Conservation (phyloP, 2,888 invertebrate species). For the Amphipyra berbera region DNA sequence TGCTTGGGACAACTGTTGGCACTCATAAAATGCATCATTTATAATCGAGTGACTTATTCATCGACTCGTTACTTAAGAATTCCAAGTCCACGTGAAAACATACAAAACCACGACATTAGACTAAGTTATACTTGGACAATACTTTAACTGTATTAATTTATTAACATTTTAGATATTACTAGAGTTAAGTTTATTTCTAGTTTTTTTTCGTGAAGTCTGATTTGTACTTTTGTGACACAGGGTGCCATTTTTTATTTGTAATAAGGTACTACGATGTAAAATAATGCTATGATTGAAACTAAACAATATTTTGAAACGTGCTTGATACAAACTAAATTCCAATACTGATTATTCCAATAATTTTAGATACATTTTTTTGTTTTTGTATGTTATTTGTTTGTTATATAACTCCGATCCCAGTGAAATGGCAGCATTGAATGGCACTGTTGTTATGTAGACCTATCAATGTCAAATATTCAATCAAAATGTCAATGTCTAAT, state of each 20-base stretch:
- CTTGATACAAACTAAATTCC: not conserved
- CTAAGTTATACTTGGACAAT: conserved; percentile 41
- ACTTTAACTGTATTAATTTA: conserved; percentile 68
- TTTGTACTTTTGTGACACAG: conserved; percentile 70
- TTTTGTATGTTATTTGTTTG: too few relatives aligned
- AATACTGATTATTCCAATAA: too few relatives aligned
- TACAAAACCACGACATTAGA: conserved; percentile 47
- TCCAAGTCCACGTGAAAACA: conserved; percentile 6
- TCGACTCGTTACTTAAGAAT: conserved; percentile 39
- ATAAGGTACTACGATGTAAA: conserved; percentile 19
- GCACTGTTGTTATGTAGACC: too few relatives aligned
- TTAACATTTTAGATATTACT: conserved; percentile 62
- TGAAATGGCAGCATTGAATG: too few relatives aligned
- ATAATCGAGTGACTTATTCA: conserved; percentile 29
- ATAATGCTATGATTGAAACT: conserved; percentile 45
- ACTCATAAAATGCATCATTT: too few relatives aligned
- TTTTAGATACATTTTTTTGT: too few relatives aligned
- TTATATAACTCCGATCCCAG: too few relatives aligned
- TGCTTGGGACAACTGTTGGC: too few relatives aligned
- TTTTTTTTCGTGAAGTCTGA: conserved; percentile 72
- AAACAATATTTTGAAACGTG: not conserved
- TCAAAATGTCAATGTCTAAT: too few relatives aligned
- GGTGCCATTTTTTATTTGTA: conserved; percentile 76
- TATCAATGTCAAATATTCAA: too few relatives aligned
- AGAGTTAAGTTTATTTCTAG: conserved; percentile 53